Percentiles rank a stretch among this genome's conserved stretches.
Conservation (phyloP, 2,113 vertebrate genomes). For the Ranitomeya variabilis region DNA sequence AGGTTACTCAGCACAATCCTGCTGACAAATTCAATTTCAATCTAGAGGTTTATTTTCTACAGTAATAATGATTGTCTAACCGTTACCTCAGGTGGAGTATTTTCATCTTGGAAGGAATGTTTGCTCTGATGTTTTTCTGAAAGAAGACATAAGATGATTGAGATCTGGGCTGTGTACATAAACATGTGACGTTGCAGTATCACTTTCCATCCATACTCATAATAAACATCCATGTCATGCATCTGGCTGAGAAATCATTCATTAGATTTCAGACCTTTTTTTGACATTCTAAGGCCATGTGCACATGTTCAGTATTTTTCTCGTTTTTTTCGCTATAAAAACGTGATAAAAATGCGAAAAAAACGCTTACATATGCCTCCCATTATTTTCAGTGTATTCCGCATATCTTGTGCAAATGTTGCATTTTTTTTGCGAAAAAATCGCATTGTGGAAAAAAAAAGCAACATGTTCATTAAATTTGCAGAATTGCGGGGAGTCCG, state of each 20-base stretch:
- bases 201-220: neutral
- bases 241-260: neutral
- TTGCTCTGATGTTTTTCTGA: slow-evolving; percentile 82
- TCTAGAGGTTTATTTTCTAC: neutral
- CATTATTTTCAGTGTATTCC: too few relatives aligned
- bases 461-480: too few relatives aligned
- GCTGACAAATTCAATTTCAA: too few relatives aligned
- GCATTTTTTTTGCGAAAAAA: too few relatives aligned
- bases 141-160: slow-evolving; percentile 52
- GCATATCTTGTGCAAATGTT: too few relatives aligned
- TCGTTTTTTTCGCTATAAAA: too few relatives aligned
- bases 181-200: neutral
- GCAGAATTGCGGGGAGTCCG: too few relatives aligned
- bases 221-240: neutral
- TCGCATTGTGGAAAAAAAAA: too few relatives aligned
- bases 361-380: too few relatives aligned
- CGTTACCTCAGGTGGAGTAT: slow-evolving; percentile 78
- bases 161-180: neutral
- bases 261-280: neutral
- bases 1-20: too few relatives aligned
- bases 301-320: too few relatives aligned
- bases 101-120: slow-evolving; percentile 81
- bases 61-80: neutral
- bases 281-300: neutral
- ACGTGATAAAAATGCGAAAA: too few relatives aligned